Conservation (phyloP, 2,113 vertebrate species). For the Planiliza haematocheilus region DNA sequence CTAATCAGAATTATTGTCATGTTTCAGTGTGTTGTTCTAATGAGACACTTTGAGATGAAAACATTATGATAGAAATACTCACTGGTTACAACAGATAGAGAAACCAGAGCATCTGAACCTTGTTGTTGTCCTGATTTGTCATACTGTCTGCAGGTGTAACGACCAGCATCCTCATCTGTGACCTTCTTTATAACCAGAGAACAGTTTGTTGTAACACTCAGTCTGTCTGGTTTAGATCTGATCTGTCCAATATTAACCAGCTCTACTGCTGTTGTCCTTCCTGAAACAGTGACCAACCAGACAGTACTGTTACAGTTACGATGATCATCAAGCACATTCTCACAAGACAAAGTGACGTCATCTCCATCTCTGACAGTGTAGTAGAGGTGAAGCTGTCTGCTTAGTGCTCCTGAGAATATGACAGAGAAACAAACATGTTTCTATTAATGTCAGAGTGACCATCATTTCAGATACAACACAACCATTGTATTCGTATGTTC, state of each 20-base stretch:
- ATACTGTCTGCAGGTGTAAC: conserved; percentile 28
- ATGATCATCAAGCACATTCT: neutral
- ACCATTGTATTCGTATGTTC: no score
- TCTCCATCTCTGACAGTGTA: conserved; percentile 12
- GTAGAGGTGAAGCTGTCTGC: neutral
- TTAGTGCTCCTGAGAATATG: neutral
- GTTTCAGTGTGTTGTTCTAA: neutral
- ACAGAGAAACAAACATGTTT: conserved; percentile 6
- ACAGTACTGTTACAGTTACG: neutral
- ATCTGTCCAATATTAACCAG: fast-evolving
- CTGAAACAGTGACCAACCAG: fast-evolving
- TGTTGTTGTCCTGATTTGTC: fast-evolving
- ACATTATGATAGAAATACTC: neutral
- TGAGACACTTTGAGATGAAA: neutral
- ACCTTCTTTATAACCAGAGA: conserved; percentile 23
- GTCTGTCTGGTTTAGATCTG: neutral
- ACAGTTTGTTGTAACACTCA: conserved; percentile 12
- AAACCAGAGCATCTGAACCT: neutral
- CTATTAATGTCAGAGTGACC: neutral
- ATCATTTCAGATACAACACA: neutral
- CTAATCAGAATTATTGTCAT: neutral
- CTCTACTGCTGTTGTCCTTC: fast-evolving
- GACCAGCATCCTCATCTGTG: conserved; percentile 3
- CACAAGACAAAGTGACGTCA: conserved; percentile 19
- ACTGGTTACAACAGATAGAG: neutral